phyloP scores from a whole-genome alignment of 2,797 vertebrate genomes.

The Limnodromus scolopaceus region DNA sequence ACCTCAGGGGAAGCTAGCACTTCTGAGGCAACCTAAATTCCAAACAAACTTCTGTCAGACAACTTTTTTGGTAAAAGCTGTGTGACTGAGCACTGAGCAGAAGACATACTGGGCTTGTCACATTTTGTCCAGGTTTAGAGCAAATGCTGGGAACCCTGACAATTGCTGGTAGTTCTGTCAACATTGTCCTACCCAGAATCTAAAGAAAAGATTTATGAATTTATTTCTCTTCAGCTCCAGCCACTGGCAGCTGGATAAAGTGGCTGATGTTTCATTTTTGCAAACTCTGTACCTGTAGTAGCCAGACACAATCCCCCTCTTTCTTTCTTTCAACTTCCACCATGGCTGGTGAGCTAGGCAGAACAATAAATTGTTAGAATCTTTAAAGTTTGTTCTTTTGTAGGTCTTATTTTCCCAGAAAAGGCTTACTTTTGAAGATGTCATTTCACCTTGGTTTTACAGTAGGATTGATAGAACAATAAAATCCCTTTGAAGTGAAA shows the following conservation, averaged over 20 bases:
- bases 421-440: constrained; percentile 49
- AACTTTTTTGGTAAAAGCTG: neutral
- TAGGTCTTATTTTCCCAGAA: constrained; percentile 43
- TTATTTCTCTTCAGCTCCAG: neutral
- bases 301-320: neutral
- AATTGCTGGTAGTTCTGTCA: neutral
- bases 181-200: neutral
- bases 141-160: neutral
- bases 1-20: neutral
- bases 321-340: neutral
- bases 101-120: neutral
- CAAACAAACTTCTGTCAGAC: neutral
- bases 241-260: neutral
- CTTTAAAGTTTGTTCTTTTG: constrained; percentile 49
- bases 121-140: neutral
- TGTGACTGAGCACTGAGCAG: neutral
- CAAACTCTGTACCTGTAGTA: neutral
- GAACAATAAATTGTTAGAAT: constrained; percentile 36
- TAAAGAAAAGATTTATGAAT: neutral
- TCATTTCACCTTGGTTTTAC: constrained; percentile 50
- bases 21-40: constrained; percentile 6
- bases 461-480: constrained; percentile 48
- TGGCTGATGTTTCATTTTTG: neutral
- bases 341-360: neutral
- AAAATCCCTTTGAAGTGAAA: constrained; percentile 70